Percentiles rank a stretch among this genome's conserved stretches.
phyloP scores from a whole-genome alignment of 2,113 vertebrate genomes.

The cat (Felis catus) region DNA sequence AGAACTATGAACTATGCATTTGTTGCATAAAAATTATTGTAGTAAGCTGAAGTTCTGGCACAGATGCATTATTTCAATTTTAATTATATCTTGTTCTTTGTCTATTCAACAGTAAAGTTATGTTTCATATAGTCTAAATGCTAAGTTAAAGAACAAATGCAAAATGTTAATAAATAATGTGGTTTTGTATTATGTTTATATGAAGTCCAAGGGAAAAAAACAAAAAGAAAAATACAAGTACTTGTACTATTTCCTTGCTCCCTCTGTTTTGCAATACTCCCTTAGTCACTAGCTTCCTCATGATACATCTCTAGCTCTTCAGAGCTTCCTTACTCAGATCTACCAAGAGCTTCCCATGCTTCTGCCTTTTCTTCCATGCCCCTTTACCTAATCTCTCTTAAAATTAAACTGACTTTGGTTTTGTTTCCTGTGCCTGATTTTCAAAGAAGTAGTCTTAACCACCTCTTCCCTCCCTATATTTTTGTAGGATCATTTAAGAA shows the following conservation, averaged over 20 bases:
- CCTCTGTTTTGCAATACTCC: background rate
- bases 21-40: background rate
- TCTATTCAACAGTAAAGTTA: constrained; percentile 1
- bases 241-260: background rate
- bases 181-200: background rate
- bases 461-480: background rate
- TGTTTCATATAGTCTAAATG: background rate
- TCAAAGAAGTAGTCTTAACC: background rate
- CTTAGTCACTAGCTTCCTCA: background rate
- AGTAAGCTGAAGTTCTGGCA: background rate
- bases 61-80: background rate
- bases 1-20: background rate
- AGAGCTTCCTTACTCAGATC: background rate
- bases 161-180: background rate
- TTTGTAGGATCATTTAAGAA: background rate
- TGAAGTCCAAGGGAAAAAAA: background rate
- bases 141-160: constrained; percentile 16
- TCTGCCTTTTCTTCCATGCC: background rate
- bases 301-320: background rate
- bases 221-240: background rate
- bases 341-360: background rate
- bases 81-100: background rate
- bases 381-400: background rate
- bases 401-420: constrained; percentile 15
- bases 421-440: background rate